Conservation (phyloP, 2,888 invertebrate genomes). For the Apomyelois bistriatella region DNA sequence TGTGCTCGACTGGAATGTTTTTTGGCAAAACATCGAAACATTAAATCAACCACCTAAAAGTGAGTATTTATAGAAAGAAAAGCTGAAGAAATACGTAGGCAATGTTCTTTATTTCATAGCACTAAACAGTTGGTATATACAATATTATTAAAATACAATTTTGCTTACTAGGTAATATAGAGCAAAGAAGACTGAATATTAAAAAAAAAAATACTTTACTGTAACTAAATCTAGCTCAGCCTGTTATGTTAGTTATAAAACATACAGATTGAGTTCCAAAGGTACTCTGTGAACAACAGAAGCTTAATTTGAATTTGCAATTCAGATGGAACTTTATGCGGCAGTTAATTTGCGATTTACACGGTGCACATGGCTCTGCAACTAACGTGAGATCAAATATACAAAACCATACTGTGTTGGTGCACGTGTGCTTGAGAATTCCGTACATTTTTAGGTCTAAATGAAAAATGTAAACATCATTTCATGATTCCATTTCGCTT, state of each 20-base stretch:
- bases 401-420: not conserved
- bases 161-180: too few species aligned
- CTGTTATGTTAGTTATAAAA: not conserved
- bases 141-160: too few species aligned
- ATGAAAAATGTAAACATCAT: too few species aligned
- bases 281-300: constrained; percentile 6
- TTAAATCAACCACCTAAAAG: constrained; percentile 32
- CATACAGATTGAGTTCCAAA: not conserved
- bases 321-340: constrained; percentile 43
- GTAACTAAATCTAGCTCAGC: not conserved
- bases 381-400: constrained; percentile 13
- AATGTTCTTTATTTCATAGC: not conserved
- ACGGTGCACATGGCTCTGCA: constrained; percentile 26
- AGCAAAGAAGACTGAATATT: too few species aligned
- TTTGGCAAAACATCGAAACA: constrained; percentile 48
- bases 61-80: constrained; percentile 26
- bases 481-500: too few species aligned
- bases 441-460: too few species aligned
- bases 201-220: not conserved
- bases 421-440: too few species aligned
- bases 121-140: not conserved
- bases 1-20: constrained; percentile 42
- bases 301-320: constrained; percentile 50
- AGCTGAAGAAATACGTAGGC: not conserved
- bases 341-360: constrained; percentile 39